These are phyloP conservation scores for Panonychus citri DNA, from an alignment of 1,140 invertebrate genomes.

Conservation along the genomic window DNA sequence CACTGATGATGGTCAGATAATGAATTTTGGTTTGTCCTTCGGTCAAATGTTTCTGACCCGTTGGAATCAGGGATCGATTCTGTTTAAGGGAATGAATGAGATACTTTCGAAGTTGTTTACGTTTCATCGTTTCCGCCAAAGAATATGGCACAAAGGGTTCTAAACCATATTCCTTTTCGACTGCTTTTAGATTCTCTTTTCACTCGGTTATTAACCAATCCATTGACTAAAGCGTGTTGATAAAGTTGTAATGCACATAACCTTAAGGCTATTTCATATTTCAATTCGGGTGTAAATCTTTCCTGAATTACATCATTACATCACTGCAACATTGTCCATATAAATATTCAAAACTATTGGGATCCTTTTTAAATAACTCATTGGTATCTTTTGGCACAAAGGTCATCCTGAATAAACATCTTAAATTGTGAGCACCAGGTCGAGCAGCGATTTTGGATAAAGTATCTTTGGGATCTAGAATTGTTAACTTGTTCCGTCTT, in stretches of 20 bases:
- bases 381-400: constrained; percentile 63
- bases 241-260: constrained; percentile 63
- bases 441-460: constrained; percentile 48
- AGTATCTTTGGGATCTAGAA: constrained; percentile 56
- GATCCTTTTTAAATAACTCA: constrained; percentile 51
- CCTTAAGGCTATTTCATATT: constrained; percentile 34
- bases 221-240: constrained; percentile 50
- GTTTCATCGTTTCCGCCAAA: constrained; percentile 60
- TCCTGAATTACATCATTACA: constrained; percentile 79
- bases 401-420: constrained; percentile 62
- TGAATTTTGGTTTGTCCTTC: constrained; percentile 48
- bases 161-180: constrained; percentile 69
- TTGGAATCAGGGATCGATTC: constrained; percentile 53
- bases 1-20: constrained; percentile 63
- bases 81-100: constrained; percentile 62
- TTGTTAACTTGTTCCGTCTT: constrained; percentile 51
- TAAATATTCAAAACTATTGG: constrained; percentile 64
- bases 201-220: constrained; percentile 24
- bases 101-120: constrained; percentile 62
- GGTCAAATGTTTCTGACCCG: constrained; percentile 53
- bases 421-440: constrained; percentile 60
- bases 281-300: constrained; percentile 62
- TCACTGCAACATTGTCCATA: constrained; percentile 71
- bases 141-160: constrained; percentile 63
- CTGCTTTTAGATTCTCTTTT: constrained; percentile 49